Base-by-base conservation (phyloP, 2,888 invertebrate genomes). In the Minunthozetes semirufus region DNA sequence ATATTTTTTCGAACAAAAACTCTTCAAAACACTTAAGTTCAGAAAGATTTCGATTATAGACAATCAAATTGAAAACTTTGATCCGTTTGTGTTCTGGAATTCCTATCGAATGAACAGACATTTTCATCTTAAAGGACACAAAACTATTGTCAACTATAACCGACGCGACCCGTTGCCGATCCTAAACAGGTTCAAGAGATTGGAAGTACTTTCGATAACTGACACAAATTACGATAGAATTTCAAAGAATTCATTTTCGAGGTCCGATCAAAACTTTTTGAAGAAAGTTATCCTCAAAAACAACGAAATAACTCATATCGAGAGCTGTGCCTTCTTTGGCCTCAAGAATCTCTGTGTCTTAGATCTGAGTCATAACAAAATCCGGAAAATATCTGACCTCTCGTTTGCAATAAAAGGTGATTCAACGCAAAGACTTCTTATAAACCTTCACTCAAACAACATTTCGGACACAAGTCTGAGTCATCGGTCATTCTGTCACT, bases 381-480 rank as follows among this genome's bases (percentile, higher is more conserved):
- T 68, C 46, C 19, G 68, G 0, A 68, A 68, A 15, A 68, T 68
- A 3, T 19, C 68, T 8, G 25, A 42, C 46, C 19, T 22, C 19
- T 38, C 68, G 3, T 68, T 68, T 19, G 68, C 68, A 22, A 46
- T 68, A 13, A 17, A 46, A 33, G 0, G 19, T 0, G 6, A 17
- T 1, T 68, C 68, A 9, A 15, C 9, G 22, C 19, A 42, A 42
- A 42, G 68, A 46, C 15, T 68, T 9, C 3, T 68, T 22, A 46
- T 68, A 46, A 68, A 68, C 22, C 68, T 68, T 19, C 68, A 68
- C 46, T 68, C 68, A 25, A 68, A 68, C 25, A 68, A 46, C 22
- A 9, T 68, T 5, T 46, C 46, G 4, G 46, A 68, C 15, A 22
- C 46, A 2, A 68, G 68, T 68, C 46, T 68, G 1, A 22, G 42